A percentile compares a stretch with the other conserved stretches of the same genome.
phyloP scores from a whole-genome alignment of 2,888 invertebrate genomes.

The Drosophila tanythrix region DNA sequence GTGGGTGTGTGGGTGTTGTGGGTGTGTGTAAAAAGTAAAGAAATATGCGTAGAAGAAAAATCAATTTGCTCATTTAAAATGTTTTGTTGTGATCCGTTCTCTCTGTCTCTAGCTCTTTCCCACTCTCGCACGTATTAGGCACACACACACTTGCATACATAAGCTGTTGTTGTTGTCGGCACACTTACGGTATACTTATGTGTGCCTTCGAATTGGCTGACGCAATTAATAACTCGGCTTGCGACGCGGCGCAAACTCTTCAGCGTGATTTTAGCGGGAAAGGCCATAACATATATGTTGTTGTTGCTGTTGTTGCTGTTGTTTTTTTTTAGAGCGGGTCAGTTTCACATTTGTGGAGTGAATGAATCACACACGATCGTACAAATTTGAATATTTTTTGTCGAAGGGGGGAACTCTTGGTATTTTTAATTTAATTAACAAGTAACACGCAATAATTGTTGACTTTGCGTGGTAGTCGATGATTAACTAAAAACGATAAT shows the following conservation, averaged over 20 bases:
- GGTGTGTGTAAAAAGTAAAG: constrained; percentile 5
- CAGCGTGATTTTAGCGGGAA: constrained; percentile 40
- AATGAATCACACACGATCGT: constrained; percentile 15
- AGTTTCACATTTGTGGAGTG: neutral
- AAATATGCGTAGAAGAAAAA: constrained; percentile 32
- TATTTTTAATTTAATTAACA: constrained; percentile 1
- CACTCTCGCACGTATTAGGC: neutral
- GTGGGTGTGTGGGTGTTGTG: neutral
- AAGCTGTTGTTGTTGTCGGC: constrained; percentile 5
- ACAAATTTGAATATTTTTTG: neutral
- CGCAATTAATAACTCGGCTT: constrained; percentile 62
- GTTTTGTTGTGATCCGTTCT: constrained; percentile 11
- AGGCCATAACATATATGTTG: constrained; percentile 39
- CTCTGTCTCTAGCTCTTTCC: neutral
- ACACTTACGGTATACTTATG: constrained; percentile 14
- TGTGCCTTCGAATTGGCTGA: constrained; percentile 54
- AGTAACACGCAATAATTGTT: neutral
- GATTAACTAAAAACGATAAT: neutral
- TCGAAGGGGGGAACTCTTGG: neutral
- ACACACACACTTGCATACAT: neutral
- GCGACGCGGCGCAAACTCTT: constrained; percentile 48
- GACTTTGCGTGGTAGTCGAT: neutral
- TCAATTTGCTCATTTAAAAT: constrained; percentile 35
- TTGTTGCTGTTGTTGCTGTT: neutral
- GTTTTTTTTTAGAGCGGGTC: constrained; percentile 4